Evolutionary conservation across 2,797 vertebrate species (phyloP), one percentile per base, ranked within the genome.

Genomic region (Syngnathus acus): DNA sequence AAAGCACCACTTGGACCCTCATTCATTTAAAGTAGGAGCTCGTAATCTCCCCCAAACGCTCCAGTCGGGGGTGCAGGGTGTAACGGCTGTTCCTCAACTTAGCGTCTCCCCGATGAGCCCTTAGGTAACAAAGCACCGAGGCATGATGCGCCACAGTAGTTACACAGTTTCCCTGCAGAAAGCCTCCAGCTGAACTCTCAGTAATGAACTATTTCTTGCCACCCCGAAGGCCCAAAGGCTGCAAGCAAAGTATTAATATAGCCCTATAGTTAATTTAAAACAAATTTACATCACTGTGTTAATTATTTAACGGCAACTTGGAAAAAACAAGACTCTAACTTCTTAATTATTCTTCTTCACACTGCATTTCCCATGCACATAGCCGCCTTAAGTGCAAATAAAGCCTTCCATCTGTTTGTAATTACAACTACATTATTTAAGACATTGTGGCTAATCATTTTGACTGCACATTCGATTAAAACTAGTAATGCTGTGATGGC

Each of bases 381-480:
- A 90, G 92, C 92, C 90, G 93, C 95, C 96, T 94, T 96, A 95
- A 96, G 95, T 98, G 95, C 94, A 96, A 94, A 98, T 98, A 97
- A 97, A 98, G 93, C 88, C 91, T 92, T 93, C 96, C 96, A 97
- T 98, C 96, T 98, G 96, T 95, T 96, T 92, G 95, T 97, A 98
- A 98, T 98, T 98, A 98, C 95, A 95, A 95, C 93, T 94, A 95
- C 96, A 96, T 98, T 94, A 98, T 97, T 96, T 94, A 94, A 91
- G 92, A 94, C 92, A 91, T 93, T 91, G 93, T 89, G 94, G 92
- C 94, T 97, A 94, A 96, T 97, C 93, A 94, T 96, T 97, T 95
- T 95, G 94, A 96, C 94, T 97, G 95, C 95, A 97, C 95, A 96
- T 98, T 95, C 94, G 92, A 97, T 98, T 98, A 98, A 96, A 97